Evolutionary conservation across 2,888 invertebrate species (phyloP), one percentile per base, ranked within the genome.

Genomic region (Pinctada fucata): DNA sequence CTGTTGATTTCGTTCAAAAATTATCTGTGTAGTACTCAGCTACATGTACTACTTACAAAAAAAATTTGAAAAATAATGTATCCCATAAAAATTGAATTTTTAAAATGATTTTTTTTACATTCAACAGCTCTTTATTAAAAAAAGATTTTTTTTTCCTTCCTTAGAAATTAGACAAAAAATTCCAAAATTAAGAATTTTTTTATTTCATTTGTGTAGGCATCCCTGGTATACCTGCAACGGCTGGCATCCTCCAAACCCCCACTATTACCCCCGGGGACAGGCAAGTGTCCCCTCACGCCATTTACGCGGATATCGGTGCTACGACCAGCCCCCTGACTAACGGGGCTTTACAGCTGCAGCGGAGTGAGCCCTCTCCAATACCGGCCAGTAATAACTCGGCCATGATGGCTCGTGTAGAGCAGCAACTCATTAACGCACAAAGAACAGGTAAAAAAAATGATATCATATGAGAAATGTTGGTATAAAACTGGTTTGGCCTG

Each of bases 281-380:
- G 85, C 89, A 88, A 82, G 91, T 93, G 85, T 93, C 94, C 76
- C 91, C 91, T 65, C 81, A 84, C 71, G 90, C 92, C 76, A 90
- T 92, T 78, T 90, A 90, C 76, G 90, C 91, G 82, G 85, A 86
- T 80, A 84, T 84, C 79, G 86, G 86, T 80, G 84, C 87, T 82
- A 88, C 86, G 48, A 83, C 83, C 67, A 84, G 82, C 80, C 86
- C 86, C 79, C 79, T 86, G 77, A 82, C 88, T 78, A 83, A 86
- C 45, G 76, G 80, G 8, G 88, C 84, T 76, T 84, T 89, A 69
- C 86, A 89, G 76, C 86, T 89, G 64, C 86, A 89, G 77, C 86
- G 91, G 74, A 90, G 88, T 79, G 92, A 92, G 79, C 89, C 88
- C 50, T 89, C 90, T 66, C 90, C 90, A 52, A 87, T 91, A 79